phyloP scores from a whole-genome alignment of 2,888 invertebrate species.

The Cantharis rufa region DNA sequence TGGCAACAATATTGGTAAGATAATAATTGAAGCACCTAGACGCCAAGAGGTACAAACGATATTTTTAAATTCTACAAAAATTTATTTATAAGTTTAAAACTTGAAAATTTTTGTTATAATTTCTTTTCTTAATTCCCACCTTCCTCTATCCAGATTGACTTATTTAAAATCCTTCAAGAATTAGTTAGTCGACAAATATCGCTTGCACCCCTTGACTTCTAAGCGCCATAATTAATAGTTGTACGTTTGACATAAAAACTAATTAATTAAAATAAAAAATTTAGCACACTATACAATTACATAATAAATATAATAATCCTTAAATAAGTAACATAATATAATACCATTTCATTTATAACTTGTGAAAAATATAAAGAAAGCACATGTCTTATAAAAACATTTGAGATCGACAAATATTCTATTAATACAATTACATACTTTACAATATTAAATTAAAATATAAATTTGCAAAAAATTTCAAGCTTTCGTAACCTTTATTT shows the following conservation, averaged over 20 bases:
- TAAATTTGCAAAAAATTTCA: neutral
- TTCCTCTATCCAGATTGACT: too few relatives aligned
- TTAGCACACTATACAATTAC: conserved; percentile 6
- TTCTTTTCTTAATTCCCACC: too few relatives aligned
- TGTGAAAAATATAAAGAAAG: conserved; percentile 24
- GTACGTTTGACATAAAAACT: neutral
- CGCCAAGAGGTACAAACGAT: too few relatives aligned
- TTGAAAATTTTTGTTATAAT: too few relatives aligned
- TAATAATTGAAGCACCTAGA: neutral
- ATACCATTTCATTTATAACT: conserved; percentile 19
- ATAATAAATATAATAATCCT: conserved; percentile 26
- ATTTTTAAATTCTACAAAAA: too few relatives aligned
- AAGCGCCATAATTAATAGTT: neutral
- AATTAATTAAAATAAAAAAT: neutral
- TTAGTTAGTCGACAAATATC: too few relatives aligned
- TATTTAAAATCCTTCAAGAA: too few relatives aligned
- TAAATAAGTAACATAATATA: conserved; percentile 19
- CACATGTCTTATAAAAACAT: conserved; percentile 20
- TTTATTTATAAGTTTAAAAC: too few relatives aligned
- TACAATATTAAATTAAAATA: neutral
- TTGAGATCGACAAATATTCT: conserved; percentile 21
- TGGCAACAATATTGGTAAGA: neutral
- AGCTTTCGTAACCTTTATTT: conserved; percentile 12
- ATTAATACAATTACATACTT: conserved; percentile 7
- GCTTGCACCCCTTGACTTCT: too few relatives aligned